Evolutionary conservation across 2,113 vertebrate genomes (phyloP).

Genomic region (Leucoraja erinaceus): DNA sequence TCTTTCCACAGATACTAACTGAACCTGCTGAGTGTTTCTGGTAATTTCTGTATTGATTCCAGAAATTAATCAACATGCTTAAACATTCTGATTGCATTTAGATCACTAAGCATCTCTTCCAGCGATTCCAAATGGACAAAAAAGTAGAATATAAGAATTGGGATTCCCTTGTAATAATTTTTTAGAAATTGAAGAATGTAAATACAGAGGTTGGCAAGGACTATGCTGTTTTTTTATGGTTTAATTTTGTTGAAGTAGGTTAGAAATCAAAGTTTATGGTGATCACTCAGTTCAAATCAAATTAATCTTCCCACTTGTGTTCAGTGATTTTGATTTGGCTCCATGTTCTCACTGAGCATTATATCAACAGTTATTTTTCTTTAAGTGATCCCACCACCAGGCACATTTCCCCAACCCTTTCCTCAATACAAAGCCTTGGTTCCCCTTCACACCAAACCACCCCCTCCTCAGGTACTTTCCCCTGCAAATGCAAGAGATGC

Average conservation of each 20-base stretch:
- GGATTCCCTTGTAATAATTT: background rate
- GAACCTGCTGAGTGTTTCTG: too few species aligned
- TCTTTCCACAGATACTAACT: too few species aligned
- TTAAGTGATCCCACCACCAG: too few species aligned
- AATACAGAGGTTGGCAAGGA: background rate
- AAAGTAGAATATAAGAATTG: background rate
- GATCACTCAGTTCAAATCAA: background rate
- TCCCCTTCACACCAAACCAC: too few species aligned
- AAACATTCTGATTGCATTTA: background rate
- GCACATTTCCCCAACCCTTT: too few species aligned
- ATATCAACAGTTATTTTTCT: too few species aligned
- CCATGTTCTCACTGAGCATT: background rate
- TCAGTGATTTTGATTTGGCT: background rate
- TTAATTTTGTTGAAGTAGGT: background rate
- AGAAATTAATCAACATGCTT: background rate
- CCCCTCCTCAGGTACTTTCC: too few species aligned
- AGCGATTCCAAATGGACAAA: background rate
- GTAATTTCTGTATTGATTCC: background rate
- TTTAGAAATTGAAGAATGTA: background rate
- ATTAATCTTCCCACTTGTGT: background rate
- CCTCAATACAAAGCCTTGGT: too few species aligned
- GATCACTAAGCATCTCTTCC: background rate
- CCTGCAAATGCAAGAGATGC: too few species aligned
- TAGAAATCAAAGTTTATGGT: background rate
- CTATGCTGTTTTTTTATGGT: background rate